Base-by-base conservation (phyloP, 2,888 invertebrate genomes). In the Baccha elongata region DNA sequence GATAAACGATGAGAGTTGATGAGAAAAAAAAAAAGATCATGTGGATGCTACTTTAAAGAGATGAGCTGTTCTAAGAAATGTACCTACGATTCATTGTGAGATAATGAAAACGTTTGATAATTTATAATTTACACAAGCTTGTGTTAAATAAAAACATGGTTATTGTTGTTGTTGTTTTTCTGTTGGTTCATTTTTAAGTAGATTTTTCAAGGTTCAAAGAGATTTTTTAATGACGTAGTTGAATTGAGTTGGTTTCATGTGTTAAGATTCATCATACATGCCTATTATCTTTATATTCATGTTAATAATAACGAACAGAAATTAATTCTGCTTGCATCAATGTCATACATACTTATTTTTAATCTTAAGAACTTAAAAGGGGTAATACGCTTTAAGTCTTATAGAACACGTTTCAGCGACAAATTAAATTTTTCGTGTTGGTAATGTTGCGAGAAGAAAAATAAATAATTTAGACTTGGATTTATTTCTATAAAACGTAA, bases 21-120 rank as follows among this genome's bases (percentile, higher is more conserved):
- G 53, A 72, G 72, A 76, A 72, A 76, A 65, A 60, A 72, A 71
- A 60, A 68, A 64, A 78, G 62, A 83, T 78, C 72, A 72, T 26
- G 50, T 67, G 46, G 65, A 67, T 62, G 76, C 81, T 32, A 62
- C 67, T 80, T 75, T 58, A 44, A 42, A 52, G 37, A 42, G 65
- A 75, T 42, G 69, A 71, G 71, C 32, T 58, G 17, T 52, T 58
- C 60, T 58, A 46, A 64, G 69, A 58, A 58, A 48, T 35, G 8
- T 29, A 62, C 37, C 7, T 11, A 5, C 44, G 15, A 37, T 46
- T 58, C 62, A 17, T 46, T 68, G 60, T n/a, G 42, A 65, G 58
- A 75, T 74, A 80, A 69, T 50, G 80, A 42, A 55, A 69, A 60
- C 17, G 58, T 67, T n/a, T 64, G 68, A 48, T 60, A 75, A 81